Evolutionary conservation across 1,140 invertebrate genomes (phyloP).

Genomic region (Drosophila oshimai): DNA sequence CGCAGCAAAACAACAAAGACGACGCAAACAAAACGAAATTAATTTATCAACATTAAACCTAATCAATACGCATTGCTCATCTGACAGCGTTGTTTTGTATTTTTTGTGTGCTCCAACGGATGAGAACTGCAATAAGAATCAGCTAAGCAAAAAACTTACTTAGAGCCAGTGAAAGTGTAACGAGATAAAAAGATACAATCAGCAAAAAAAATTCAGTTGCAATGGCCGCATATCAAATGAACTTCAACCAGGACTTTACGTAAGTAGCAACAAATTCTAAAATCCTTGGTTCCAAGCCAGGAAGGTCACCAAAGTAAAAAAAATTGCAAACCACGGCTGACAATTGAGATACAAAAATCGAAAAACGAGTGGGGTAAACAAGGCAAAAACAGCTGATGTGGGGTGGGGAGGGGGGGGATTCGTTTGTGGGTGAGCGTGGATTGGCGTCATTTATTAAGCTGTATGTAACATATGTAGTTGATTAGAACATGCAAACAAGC

Average conservation of each 20-base stretch:
- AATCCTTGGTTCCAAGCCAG: conserved; percentile 51
- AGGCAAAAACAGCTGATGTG: conserved; percentile 56
- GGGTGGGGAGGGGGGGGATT: background rate
- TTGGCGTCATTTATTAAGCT: conserved; percentile 44
- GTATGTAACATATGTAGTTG: conserved; percentile 45
- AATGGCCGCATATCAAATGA: conserved; percentile 77
- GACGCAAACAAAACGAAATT: conserved; percentile 20
- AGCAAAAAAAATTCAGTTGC: conserved; percentile 34
- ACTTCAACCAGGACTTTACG: conserved; percentile 82
- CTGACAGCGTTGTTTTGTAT: conserved; percentile 1
- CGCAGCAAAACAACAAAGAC: conserved; percentile 45
- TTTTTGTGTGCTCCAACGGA: conserved; percentile 9
- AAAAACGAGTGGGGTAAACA: conserved; percentile 60
- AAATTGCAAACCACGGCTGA: conserved; percentile 19
- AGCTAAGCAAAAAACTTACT: background rate
- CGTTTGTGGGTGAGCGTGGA: conserved; percentile 43
- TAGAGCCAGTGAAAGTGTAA: conserved; percentile 61
- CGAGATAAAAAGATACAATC: conserved; percentile 26
- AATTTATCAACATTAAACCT: conserved; percentile 6
- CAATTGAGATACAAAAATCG: conserved; percentile 60
- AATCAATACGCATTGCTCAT: conserved; percentile 18
- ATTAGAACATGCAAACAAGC: conserved; percentile 78
- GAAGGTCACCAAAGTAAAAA: conserved; percentile 64
- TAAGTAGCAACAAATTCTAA: conserved; percentile 46
- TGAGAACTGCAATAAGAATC: conserved; percentile 23